Base-by-base conservation (phyloP, 1,140 invertebrate species). In the Drosophila cardini region DNA sequence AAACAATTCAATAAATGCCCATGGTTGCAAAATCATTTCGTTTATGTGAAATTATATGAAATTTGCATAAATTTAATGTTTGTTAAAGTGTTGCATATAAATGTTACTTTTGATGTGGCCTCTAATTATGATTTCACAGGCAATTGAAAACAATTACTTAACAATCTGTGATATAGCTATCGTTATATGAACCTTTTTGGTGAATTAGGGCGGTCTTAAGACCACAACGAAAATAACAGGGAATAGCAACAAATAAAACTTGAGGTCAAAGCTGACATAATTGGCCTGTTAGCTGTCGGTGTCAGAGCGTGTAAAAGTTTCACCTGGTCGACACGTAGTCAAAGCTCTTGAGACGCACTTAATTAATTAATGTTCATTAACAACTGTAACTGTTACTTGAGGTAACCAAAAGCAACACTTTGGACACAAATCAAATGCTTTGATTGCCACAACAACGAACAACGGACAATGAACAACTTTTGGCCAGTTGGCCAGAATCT, bases 311-410 rank as follows among this genome's bases (percentile, higher is more conserved):
- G 50, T 52, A 42, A 55, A 72, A 67, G 48, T 76, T 45, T 46
- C 56, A 74, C 77, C 81, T 85, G 61, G 30, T 26, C 50, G 60
- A 73, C 71, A 86, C 75, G 72, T 77, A 69, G 65, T 18, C 53
- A 43, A 5, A 18, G 32, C 21, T 45, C 68, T 60, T 42, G 52
- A 72, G 73, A 69, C 65, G 48, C 21, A 46, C 72, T 60, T 87
- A 87, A 87, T 87, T 87, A 86, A 86, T 86, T 86, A 86, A 81
- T 87, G 83, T 79, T 86, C 82, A 87, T 86, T 86, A 86, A 68
- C 64, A 76, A 70, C 48, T 62, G 72, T 70, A 69, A 73, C 79
- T 72, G 82, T 86, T 62, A 62, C 75, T 70, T 48, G 26, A 42
- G 72, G 48, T 26, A 26, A 26, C 21, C 21, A 26, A 26, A 26